Evolutionary conservation across 2,888 invertebrate genomes (phyloP), one percentile per base, ranked within the genome.

Genomic region (Gortyna flavago): DNA sequence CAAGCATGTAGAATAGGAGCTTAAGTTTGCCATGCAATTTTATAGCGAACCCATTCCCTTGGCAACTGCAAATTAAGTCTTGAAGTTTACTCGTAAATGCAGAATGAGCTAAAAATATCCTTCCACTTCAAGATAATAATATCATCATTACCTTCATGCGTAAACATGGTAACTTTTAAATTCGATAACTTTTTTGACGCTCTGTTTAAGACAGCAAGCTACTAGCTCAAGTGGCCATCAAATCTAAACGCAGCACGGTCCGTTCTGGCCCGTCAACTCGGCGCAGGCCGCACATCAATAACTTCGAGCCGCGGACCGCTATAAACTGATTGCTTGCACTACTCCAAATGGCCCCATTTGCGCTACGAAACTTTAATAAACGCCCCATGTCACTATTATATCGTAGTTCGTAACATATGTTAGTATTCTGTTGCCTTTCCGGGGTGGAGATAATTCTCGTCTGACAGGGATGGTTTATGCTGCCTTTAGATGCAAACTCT

Each of bases 251-350:
- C 85, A 68, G 91, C 92, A 87, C 88, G 77, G 83, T 87, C 79
- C 88, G 85, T 89, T 83, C 85, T 85, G 79, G 87, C 85, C 91
- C 89, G 92, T 93, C 93, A 88, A 90, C 89, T 91, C 89, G 72
- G 83, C 84, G 87, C 88, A 77, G 86, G 87, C 90, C 94, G 93
- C 94, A 93, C 94, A 95, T 95, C 95, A 93, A 94, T 95, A 94
- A 93, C 93, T 81, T 86, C 87, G 88, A 90, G 90, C 89, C 89
- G 90, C 91, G 90, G 88, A 87, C 93, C 93, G 93, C 94, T 93
- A 93, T 93, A 93, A 95, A 95, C 95, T 94, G 95, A 95, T 94
- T 92, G 93, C 93, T 93, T 94, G 93, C 86, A 81, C 88, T 87
- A 88, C 86, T 86, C 83, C 90, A 88, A 91, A 90, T 90, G 90